Conservation (phyloP, 1,140 invertebrate species). For the Rhagoletis pomonella region DNA sequence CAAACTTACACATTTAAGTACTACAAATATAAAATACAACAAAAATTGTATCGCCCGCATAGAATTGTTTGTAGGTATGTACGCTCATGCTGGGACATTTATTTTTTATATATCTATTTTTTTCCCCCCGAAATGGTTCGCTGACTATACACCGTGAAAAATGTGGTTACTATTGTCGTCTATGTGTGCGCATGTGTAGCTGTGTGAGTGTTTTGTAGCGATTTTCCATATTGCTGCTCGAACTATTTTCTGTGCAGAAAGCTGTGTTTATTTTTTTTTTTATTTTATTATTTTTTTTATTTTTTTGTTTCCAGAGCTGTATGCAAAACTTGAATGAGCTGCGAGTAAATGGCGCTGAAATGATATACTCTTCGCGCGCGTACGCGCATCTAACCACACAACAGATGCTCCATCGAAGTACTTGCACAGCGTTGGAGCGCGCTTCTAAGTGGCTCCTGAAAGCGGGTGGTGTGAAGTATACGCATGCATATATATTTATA, state of each 20-base stretch:
- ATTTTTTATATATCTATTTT: constrained; percentile 16
- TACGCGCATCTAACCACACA: neutral
- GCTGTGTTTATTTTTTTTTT: neutral
- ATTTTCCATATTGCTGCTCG: neutral
- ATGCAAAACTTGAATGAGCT: neutral
- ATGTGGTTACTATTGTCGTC: neutral
- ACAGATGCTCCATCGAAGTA: neutral
- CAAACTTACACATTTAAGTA: neutral
- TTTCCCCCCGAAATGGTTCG: neutral
- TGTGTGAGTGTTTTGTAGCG: neutral
- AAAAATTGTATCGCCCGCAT: neutral
- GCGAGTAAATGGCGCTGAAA: constrained; percentile 36
- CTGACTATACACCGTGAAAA: neutral
- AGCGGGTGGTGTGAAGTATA: no score
- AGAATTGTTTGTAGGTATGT: neutral
- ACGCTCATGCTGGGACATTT: neutral
- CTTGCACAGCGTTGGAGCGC: no score
- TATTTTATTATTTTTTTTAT: neutral
- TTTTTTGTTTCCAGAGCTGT: neutral
- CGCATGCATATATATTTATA: no score
- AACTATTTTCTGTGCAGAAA: neutral
- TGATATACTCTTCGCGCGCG: constrained; percentile 4
- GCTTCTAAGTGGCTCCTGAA: no score
- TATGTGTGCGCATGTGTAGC: neutral
- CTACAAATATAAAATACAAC: constrained; percentile 5